Base-by-base conservation (phyloP, 2,888 invertebrate species). In the Lasioglossum vierecki region DNA sequence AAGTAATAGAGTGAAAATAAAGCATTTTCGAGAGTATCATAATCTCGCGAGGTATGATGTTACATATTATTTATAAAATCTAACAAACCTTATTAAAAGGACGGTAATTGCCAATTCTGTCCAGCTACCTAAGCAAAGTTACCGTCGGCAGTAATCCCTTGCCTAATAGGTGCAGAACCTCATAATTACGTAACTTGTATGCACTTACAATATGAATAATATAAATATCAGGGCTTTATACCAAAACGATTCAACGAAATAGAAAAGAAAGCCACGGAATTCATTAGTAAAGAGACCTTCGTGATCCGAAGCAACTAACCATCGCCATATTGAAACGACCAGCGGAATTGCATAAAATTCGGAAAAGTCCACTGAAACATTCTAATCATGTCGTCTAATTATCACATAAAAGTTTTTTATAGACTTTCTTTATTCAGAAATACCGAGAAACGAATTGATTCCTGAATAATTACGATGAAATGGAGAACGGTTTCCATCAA, bases 291-390 rank as follows among this genome's bases (percentile, higher is more conserved):
- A 11, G 76, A 79, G 80, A 88, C 80, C 72, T 80, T 81, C 78
- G 82, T 82, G 76, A 84, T 82, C 90, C 87, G 81, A 88, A 87
- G 89, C 88, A 85, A 87, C 90, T 89, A 88, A 88, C 74, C 82
- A 88, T 83, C 91, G 92, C 92, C 92, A 92, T 92, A 87, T 92
- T 92, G 92, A 89, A 91, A 89, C 86, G 79, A 87, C 84, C 82
- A 88, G 85, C 77, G 83, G 68, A 85, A 81, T 76, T 79, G 57
- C 73, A 60, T 79, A 75, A 76, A 72, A 76, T 80, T 79, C 71
- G 79, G 79, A 66, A 83, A 80, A 88, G 60, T 60, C 53, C 60
- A 76, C 49, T 73, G 76, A 68, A 83, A 78, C 57, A 63, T 73
- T 66, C 46, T 71, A 57, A 81, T 66, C 85, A 78, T 81, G 41